These are phyloP conservation scores for Solenopsis fugax DNA, from an alignment of 1,140 invertebrate genomes.

Conservation along the genomic window DNA sequence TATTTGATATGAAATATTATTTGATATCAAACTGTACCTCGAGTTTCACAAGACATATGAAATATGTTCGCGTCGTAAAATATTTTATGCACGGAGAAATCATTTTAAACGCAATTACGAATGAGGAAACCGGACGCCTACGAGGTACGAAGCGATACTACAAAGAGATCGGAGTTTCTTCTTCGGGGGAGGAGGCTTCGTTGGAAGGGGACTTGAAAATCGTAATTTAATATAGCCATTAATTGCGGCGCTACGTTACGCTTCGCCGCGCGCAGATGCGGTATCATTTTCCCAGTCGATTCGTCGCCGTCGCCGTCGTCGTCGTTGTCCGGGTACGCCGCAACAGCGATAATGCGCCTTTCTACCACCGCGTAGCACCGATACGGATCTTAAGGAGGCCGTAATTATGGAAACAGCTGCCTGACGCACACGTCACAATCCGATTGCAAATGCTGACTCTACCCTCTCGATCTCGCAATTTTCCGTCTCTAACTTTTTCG, in stretches of 20 bases:
- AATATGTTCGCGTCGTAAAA: background rate
- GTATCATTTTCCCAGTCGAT: constrained; percentile 70
- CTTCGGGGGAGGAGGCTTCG: background rate
- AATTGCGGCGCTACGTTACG: constrained; percentile 70
- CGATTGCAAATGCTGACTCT: constrained; percentile 71
- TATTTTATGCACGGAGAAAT: constrained; percentile 19
- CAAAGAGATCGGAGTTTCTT: background rate
- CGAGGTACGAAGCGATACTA: constrained; percentile 12
- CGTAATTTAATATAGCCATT: constrained; percentile 67
- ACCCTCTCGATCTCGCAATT: constrained; percentile 7
- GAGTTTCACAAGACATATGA: background rate
- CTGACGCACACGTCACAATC: constrained; percentile 76
- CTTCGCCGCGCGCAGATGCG: constrained; percentile 58
- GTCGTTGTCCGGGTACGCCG: background rate
- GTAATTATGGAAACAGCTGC: constrained; percentile 82
- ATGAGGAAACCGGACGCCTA: constrained; percentile 38
- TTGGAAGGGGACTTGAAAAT: constrained; percentile 65
- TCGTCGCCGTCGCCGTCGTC: constrained; percentile 32
- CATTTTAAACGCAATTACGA: constrained; percentile 1
- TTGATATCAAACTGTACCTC: background rate
- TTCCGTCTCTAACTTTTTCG: background rate
- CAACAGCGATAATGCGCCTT: constrained; percentile 64
- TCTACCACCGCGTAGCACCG: constrained; percentile 50
- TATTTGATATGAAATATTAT: background rate
- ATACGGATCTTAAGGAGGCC: constrained; percentile 70